Percentiles rank a stretch among this genome's conserved stretches.
These are phyloP conservation scores for Synanthedon andrenaeformis DNA, from an alignment of 2,888 invertebrate genomes.

Conservation along the genomic window DNA sequence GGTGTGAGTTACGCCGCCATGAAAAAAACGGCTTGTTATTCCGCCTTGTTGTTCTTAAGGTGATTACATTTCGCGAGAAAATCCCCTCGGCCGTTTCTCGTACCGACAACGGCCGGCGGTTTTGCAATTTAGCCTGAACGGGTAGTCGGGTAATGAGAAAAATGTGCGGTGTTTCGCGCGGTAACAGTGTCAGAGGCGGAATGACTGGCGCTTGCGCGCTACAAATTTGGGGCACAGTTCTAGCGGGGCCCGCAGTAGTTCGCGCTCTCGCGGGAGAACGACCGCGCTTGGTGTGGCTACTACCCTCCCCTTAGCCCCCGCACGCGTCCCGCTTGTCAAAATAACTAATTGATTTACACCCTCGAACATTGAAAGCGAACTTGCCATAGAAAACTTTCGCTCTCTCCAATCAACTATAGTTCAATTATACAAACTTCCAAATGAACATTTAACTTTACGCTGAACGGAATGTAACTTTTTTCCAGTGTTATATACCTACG, in stretches of 20 bases:
- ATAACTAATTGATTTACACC: slow-evolving; percentile 55
- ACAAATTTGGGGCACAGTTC: slow-evolving; percentile 13
- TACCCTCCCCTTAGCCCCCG: slow-evolving; percentile 25
- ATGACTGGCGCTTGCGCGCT: slow-evolving; percentile 29
- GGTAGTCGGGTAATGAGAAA: slow-evolving; percentile 53
- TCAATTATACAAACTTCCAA: neutral
- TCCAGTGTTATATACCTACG: neutral
- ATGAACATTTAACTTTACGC: neutral
- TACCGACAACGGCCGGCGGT: slow-evolving; percentile 43
- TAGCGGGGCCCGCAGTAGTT: slow-evolving; percentile 36
- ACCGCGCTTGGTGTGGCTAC: slow-evolving; percentile 21
- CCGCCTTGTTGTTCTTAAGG: neutral
- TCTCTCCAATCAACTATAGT: slow-evolving; percentile 3
- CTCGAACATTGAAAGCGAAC: slow-evolving; percentile 29
- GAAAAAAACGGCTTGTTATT: slow-evolving; percentile 2
- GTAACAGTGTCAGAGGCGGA: slow-evolving; percentile 17
- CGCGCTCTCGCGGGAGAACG: slow-evolving; percentile 3
- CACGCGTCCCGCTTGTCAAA: slow-evolving; percentile 38
- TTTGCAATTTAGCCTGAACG: slow-evolving; percentile 58
- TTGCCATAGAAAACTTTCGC: slow-evolving; percentile 25
- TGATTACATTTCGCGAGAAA: slow-evolving; percentile 15
- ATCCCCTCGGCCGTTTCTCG: slow-evolving; percentile 5
- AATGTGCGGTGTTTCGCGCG: slow-evolving; percentile 29
- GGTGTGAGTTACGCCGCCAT: slow-evolving; percentile 29
- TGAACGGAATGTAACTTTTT: neutral